Evolutionary conservation across 2,113 vertebrate species (phyloP).

Genomic region (Cavia porcellus): DNA sequence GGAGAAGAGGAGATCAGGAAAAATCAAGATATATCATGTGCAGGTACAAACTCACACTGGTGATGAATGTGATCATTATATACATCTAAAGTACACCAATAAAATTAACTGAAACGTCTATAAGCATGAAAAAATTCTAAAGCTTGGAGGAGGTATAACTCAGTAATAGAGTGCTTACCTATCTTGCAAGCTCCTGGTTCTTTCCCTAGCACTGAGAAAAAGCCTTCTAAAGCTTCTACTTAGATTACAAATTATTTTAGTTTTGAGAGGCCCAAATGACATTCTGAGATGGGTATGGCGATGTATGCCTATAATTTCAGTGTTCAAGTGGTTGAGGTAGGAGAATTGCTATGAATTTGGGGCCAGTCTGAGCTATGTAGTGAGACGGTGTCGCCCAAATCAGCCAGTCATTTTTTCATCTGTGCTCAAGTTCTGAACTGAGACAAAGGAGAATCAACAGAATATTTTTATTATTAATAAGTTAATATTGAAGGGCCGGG

Average conservation of each 20-base stretch:
- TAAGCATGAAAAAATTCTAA: conserved; percentile 3
- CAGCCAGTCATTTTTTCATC: background rate
- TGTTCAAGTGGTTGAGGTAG: background rate
- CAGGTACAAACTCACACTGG: background rate
- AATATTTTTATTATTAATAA: conserved; percentile 53
- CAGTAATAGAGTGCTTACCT: background rate
- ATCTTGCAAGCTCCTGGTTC: background rate
- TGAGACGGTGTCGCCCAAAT: background rate
- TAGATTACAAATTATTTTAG: conserved; percentile 35
- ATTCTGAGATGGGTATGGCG: background rate
- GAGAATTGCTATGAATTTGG: background rate
- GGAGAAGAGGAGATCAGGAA: background rate
- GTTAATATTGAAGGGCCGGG: background rate
- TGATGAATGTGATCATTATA: background rate
- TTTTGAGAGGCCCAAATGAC: background rate
- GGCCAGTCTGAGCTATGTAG: background rate
- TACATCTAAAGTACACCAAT: background rate
- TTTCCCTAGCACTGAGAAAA: background rate
- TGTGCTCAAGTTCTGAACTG: conserved; percentile 43
- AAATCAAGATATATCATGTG: background rate
- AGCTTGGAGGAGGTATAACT: background rate
- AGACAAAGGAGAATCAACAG: conserved; percentile 46
- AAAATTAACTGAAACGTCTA: background rate
- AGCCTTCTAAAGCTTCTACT: conserved; percentile 5
- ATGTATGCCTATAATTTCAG: background rate